These are phyloP conservation scores for Lampropteryx suffumata DNA, from an alignment of 2,888 invertebrate species.

Conservation along the genomic window DNA sequence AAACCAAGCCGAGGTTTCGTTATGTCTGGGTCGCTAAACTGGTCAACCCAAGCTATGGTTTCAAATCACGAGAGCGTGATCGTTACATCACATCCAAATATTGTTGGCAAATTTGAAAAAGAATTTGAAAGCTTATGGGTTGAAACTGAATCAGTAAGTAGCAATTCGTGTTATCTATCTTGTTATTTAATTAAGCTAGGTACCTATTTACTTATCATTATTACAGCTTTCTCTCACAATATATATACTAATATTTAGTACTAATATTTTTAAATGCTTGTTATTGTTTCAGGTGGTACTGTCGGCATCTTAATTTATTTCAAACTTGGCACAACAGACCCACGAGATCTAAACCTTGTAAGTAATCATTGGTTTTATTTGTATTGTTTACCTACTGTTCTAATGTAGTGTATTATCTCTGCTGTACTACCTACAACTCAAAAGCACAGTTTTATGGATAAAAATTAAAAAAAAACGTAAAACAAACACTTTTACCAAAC, in stretches of 20 bases:
- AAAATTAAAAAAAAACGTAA: no score
- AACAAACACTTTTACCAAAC: no score
- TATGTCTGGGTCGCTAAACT: slow-evolving; percentile 89
- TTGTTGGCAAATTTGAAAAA: slow-evolving; percentile 80
- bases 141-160: slow-evolving; percentile 69
- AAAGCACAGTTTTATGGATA: no score
- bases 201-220: no score
- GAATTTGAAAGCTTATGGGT: slow-evolving; percentile 86
- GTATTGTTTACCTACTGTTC: no score
- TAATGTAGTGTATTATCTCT: no score
- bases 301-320: slow-evolving; percentile 24
- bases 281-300: slow-evolving; percentile 50
- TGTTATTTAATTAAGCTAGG: no score
- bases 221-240: no score
- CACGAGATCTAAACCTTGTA: background rate
- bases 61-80: slow-evolving; percentile 88
- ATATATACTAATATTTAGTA: no score
- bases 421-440: no score
- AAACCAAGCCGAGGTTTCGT: slow-evolving; percentile 73
- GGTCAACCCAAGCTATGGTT: slow-evolving; percentile 88
- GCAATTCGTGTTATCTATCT: no score
- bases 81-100: slow-evolving; percentile 81
- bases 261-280: no score
- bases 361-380: background rate
- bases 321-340: background rate